Evolutionary conservation across 2,888 invertebrate genomes (phyloP), one percentile per base, ranked within the genome.

Genomic region (Chrysolina americana): DNA sequence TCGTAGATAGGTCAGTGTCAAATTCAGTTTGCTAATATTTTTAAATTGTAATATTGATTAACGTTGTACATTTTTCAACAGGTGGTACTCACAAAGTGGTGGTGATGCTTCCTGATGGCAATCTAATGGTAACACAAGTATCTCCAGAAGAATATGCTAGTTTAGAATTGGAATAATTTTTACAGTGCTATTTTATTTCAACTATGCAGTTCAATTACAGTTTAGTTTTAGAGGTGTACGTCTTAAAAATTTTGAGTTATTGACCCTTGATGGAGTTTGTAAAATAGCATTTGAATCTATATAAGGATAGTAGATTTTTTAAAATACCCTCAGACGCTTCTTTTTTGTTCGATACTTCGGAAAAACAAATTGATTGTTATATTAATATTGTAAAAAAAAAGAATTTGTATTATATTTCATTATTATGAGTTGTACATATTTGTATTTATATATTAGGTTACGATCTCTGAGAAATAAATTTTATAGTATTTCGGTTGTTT

Each of bases 111-210:
- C 95, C 95, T 10, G 95, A 96, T 86, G 96, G 96, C 77, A 95
- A 94, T 84, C 90, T 95, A 76, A 95, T 96, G 90, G 94, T 95
- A 92, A 96, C 96, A 8, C 95, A 96, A 87, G 93, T 96, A 76
- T 94, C 95, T 82, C 95, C 94, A 83, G 95, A 96, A 84, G 96
- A 96, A 85, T 96, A 93, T 81, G 93, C 93, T 78, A 93, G 94
- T 28, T 81, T 88, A 76, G 88, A 88, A 78, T 79, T 88, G 76
- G 88, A 88, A 83, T 87, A 86, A 80, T 62, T 68, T 68, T 23
- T 41, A 44, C 41, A 71, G 56, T 69, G 53, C 21, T 70, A 65
- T 73, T 65, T 41, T 64, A 65, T 68, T 74, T 73, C 41, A 50
- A 63, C 17, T 66, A 62, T 73, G 63, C n/a, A 68, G 44, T 28